phyloP scores from a whole-genome alignment of 2,888 invertebrate species.

The Lasius platythorax region DNA sequence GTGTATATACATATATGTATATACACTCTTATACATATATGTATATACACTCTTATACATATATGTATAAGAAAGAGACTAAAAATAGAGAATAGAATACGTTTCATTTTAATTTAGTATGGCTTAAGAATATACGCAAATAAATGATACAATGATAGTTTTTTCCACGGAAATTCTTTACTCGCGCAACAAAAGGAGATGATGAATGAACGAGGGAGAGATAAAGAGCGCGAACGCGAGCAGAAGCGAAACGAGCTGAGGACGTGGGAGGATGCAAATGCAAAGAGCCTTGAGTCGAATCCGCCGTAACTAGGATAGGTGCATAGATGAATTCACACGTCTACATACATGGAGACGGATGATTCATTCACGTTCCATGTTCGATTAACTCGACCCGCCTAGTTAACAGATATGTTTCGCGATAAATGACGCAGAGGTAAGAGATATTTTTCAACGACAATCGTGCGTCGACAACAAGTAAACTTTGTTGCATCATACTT shows the following conservation, averaged over 20 bases:
- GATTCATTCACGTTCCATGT: slow-evolving; percentile 73
- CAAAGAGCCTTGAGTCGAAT: slow-evolving; percentile 79
- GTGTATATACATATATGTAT: background rate
- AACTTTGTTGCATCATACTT: background rate
- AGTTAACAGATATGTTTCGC: slow-evolving; percentile 60
- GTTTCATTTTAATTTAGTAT: background rate
- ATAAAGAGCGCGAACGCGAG: slow-evolving; percentile 38
- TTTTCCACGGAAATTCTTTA: slow-evolving; percentile 47
- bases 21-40: background rate
- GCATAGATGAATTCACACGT: slow-evolving; percentile 73
- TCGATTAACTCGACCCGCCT: slow-evolving; percentile 66
- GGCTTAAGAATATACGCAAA: slow-evolving; percentile 19
- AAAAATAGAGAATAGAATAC: background rate
- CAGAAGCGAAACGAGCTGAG: slow-evolving; percentile 48
- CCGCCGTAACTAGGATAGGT: slow-evolving; percentile 75
- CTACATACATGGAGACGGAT: slow-evolving; percentile 62
- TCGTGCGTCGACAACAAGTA: background rate
- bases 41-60: background rate
- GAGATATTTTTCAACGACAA: slow-evolving; percentile 17
- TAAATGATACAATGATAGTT: slow-evolving; percentile 42
- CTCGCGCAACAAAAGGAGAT: slow-evolving; percentile 23
- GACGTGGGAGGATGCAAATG: slow-evolving; percentile 78
- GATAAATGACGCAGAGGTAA: slow-evolving; percentile 42
- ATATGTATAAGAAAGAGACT: background rate
- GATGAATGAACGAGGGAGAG: slow-evolving; percentile 23